phyloP scores from a whole-genome alignment of 2,797 vertebrate genomes.

The Lutjanus argentimaculatus region DNA sequence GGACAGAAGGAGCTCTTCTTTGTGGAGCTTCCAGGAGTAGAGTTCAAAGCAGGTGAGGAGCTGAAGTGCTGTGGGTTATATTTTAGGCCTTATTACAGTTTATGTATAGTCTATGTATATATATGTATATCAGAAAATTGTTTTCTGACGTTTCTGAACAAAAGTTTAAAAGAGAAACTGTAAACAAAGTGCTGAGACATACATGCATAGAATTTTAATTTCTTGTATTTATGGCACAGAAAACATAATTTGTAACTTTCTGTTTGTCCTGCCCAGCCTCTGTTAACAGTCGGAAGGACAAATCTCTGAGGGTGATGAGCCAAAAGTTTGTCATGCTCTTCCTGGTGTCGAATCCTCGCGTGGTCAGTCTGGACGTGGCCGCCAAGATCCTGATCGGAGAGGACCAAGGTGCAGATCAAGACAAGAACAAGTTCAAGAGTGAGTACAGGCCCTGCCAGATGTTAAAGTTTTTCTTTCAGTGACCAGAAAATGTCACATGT shows the following conservation, averaged over 20 bases:
- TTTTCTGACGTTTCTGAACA: too few relatives aligned
- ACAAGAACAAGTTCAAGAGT: conserved; percentile 99
- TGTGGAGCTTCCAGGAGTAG: conserved; percentile 92
- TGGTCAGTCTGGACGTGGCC: conserved; percentile 96
- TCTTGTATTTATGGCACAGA: neutral
- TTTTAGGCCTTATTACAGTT: neutral
- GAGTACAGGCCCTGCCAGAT: conserved; percentile 75
- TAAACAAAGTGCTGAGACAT: too few relatives aligned
- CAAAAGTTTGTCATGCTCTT: conserved; percentile 99
- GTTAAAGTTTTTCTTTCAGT: neutral
- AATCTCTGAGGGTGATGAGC: conserved; percentile 97
- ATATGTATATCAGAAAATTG: neutral
- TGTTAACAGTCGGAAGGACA: conserved; percentile 96
- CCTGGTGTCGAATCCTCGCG: conserved; percentile 92
- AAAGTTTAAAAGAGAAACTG: neutral
- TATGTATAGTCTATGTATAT: too few relatives aligned
- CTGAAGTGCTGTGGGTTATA: neutral
- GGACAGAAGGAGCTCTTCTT: conserved; percentile 90
- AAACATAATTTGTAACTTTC: neutral
- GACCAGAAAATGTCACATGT: neutral
- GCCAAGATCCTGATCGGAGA: conserved; percentile 97
- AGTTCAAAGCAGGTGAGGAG: conserved; percentile 92
- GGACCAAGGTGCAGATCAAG: conserved; percentile 91
- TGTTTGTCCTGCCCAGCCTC: conserved; percentile 83
- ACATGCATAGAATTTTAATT: neutral